Evolutionary conservation across 1,140 invertebrate genomes (phyloP).

Genomic region (Planococcus citri): DNA sequence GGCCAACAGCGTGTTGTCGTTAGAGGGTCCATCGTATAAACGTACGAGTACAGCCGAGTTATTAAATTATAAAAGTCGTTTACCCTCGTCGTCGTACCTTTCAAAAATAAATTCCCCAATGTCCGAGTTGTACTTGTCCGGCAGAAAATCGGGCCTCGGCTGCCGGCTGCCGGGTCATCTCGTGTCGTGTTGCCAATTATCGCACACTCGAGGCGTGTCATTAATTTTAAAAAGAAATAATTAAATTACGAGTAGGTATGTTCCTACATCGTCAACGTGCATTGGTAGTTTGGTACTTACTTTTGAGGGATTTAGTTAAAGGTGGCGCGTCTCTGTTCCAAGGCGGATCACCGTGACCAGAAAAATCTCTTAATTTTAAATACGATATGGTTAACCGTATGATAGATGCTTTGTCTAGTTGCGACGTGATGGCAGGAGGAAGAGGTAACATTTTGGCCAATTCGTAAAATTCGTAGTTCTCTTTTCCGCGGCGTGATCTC

Average conservation of each 20-base stretch:
- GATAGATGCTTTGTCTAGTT: constrained; percentile 97
- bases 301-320: constrained; percentile 65
- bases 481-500: constrained; percentile 83
- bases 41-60: too few relatives aligned
- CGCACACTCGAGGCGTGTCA: background rate
- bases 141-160: background rate
- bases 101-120: background rate
- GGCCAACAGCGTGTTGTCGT: too few relatives aligned
- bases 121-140: background rate
- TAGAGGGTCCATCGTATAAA: too few relatives aligned
- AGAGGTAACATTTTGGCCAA: constrained; percentile 93
- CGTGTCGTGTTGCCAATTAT: background rate
- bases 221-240: background rate
- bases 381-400: constrained; percentile 96
- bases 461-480: constrained; percentile 98
- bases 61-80: background rate
- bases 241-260: background rate
- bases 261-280: too few relatives aligned
- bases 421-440: constrained; percentile 90
- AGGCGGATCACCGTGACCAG: constrained; percentile 84
- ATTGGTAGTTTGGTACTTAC: constrained; percentile 51
- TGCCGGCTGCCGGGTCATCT: too few relatives aligned
- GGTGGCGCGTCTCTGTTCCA: constrained; percentile 70
- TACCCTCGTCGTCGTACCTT: background rate
- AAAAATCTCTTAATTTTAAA: constrained; percentile 90